phyloP scores from a whole-genome alignment of 2,888 invertebrate species.

The Argyresthia albistria region DNA sequence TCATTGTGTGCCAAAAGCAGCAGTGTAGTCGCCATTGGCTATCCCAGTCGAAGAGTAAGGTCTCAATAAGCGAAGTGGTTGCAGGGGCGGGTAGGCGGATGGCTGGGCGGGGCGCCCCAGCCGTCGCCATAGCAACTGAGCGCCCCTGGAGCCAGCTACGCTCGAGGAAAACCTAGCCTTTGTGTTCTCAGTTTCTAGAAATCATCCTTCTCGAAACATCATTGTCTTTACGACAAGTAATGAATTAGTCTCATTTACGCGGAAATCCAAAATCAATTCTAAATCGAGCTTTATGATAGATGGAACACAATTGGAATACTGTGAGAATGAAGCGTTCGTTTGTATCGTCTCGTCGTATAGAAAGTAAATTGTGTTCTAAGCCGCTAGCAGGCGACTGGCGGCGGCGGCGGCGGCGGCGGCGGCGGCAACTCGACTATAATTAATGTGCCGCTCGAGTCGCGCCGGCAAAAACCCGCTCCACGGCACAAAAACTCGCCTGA shows the following conservation, averaged over 20 bases:
- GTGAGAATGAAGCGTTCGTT: neutral
- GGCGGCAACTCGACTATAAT: constrained; percentile 53
- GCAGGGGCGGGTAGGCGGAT: constrained; percentile 23
- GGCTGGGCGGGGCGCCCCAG: constrained; percentile 51
- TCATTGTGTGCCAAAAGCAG: constrained; percentile 11
- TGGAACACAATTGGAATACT: too few relatives aligned
- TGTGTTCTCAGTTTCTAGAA: too few relatives aligned
- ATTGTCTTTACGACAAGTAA: too few relatives aligned
- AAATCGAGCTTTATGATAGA: too few relatives aligned
- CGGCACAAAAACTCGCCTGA: constrained; percentile 65
- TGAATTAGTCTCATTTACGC: too few relatives aligned
- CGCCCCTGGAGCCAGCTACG: constrained; percentile 25
- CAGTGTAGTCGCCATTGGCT: constrained; percentile 35
- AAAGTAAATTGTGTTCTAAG: constrained; percentile 59
- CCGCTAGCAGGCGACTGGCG: constrained; percentile 24
- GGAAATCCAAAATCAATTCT: too few relatives aligned
- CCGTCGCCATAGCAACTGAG: constrained; percentile 51
- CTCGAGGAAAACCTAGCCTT: constrained; percentile 13
- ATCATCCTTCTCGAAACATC: too few relatives aligned
- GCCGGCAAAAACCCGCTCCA: constrained; percentile 65
- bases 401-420: constrained; percentile 18
- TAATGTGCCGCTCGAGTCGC: constrained; percentile 56
- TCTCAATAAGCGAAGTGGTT: constrained; percentile 38
- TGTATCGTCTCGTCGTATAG: constrained; percentile 36
- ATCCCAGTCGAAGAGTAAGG: constrained; percentile 35